Base-by-base conservation (phyloP, 2,888 invertebrate genomes). In the Atrina japonica region DNA sequence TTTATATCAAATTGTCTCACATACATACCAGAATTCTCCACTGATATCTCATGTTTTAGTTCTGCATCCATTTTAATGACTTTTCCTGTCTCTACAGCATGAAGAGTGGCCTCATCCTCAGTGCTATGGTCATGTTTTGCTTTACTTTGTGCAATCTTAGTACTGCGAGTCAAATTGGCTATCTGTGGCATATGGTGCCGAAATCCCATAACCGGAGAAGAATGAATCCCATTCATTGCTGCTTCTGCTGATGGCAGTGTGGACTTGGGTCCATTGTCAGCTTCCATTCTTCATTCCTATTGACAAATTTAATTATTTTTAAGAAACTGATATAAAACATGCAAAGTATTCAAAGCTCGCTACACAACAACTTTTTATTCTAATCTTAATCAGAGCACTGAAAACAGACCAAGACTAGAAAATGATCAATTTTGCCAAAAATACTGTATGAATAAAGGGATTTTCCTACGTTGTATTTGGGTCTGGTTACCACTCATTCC, bases 121-220 rank as follows among this genome's bases (percentile, higher is more conserved):
- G 43, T 58, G 2, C 60, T 43, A 21, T 23, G 61, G 18, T 76
- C 78, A 25, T 76, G 58, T 49, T 85, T 81, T 1, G 80, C 74
- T 70, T 87, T 87, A 75, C 86, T 87, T 65, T 87, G 86, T 11
- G 86, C 86, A 50, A 86, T 87, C 69, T 86, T 84, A 7, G 81
- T 73, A 65, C 81, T 84, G 6, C 82, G 67, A 6, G 78, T 76
- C 82, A 85, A 79, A 2, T 78, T 79, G 3, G 87, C 81, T 18
- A 86, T 83, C 60, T 86, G 86, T 16, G 87, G 87, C n/a, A 87
- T 70, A 41, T 82, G 80, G 65, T 86, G 87, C 50, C 81, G 58
- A 25, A 83, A 83, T 7, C 84, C 83, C 18, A 47, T 21, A 0
- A 58, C 41, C 9, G 58, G 50, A 16, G 43, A 49, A 41, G 64